phyloP scores from a whole-genome alignment of 2,113 vertebrate genomes.

The Carassius carassius region DNA sequence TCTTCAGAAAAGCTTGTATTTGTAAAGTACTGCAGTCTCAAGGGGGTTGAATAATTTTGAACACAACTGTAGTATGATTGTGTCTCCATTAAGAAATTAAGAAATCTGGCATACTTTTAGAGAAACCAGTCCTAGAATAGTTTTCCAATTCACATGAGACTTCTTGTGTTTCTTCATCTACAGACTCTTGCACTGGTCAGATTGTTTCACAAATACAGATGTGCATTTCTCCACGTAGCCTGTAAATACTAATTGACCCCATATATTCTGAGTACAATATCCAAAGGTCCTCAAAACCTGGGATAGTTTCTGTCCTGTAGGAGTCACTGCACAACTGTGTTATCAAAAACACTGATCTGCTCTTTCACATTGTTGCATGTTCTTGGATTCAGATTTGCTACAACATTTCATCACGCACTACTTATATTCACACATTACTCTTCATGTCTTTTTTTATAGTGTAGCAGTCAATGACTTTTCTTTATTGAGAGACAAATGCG shows the following conservation, averaged over 20 bases:
- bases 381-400: background rate
- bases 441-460: background rate
- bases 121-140: background rate
- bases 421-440: background rate
- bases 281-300: background rate
- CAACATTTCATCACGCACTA: background rate
- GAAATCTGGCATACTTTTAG: background rate
- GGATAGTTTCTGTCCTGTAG: background rate
- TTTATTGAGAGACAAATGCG: background rate
- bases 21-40: too few relatives aligned
- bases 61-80: too few relatives aligned
- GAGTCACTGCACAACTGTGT: background rate
- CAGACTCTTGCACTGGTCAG: background rate
- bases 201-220: background rate
- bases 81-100: background rate
- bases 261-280: background rate
- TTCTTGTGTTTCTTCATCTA: background rate
- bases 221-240: background rate
- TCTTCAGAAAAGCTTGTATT: too few relatives aligned
- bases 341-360: background rate
- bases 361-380: too few relatives aligned
- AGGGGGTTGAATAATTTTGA: too few relatives aligned
- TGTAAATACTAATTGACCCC: background rate
- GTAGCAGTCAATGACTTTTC: background rate
- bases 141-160: background rate